Evolutionary conservation across 2,113 vertebrate species (phyloP), one percentile per base, ranked within the genome.

Genomic region (Nestor notabilis): DNA sequence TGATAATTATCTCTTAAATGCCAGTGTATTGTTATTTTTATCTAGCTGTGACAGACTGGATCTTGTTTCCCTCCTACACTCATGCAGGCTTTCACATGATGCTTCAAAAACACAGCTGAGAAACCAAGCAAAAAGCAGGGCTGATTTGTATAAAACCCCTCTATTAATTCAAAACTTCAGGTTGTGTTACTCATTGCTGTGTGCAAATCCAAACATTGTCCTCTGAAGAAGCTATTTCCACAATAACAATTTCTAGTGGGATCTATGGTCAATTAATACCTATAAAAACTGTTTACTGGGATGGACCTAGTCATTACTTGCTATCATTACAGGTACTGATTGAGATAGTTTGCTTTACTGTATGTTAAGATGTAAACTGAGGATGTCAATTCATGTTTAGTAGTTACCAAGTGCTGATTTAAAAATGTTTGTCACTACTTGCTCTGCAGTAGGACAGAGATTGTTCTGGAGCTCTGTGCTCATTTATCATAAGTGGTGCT

Each of bases 11-110:
- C 44, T 53, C 28, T 69, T 55, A 68, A 71, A n/a, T 78, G 41
- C 55, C 50, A 81, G 15, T 31, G 28, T 91, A 70, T 33, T 89
- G 91, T 94, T 93, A 85, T 92, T 93, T 95, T 93, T 96, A 79
- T 87, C 47, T 41, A 72, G 61, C 86, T 92, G 44, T 91, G 89
- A 68, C 86, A 95, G 86, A 94, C 83, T 68, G 86, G 52, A 75
- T 93, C 81, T 93, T 87, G 29, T 91, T 91, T 93, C 50, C 77
- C n/a, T 89, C 94, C 88, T 90, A 84, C 92, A 17, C 21, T n/a
- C 50, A 7, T 25, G 37, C 39, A 55, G 3, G 50, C 88, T 83
- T 94, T 78, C 85, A 93, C 69, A 47, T 43, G 69, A 29, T 75
- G 47, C 43, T 85, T 83, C 66, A 79, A n/a, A 85, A 93, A 94